These are phyloP conservation scores for Rhabdophis nuchalis DNA, from an alignment of 2,797 vertebrate genomes.

Conservation along the genomic window DNA sequence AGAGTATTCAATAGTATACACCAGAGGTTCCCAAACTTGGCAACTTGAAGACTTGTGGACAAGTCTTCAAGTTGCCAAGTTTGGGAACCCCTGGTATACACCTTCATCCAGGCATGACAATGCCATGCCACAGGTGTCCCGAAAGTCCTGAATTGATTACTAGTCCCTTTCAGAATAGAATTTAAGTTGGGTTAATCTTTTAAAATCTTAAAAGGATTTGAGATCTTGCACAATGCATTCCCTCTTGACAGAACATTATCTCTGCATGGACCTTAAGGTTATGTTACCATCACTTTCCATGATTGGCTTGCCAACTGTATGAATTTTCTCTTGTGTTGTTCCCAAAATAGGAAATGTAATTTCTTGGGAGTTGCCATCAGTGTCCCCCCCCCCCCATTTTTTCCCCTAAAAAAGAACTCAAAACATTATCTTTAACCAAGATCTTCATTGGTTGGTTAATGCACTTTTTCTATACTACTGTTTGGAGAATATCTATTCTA, in stretches of 20 bases:
- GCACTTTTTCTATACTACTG: background rate
- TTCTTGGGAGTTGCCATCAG: background rate
- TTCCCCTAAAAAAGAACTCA: background rate
- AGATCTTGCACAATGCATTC: background rate
- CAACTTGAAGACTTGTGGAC: too few relatives aligned
- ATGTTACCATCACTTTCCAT: background rate
- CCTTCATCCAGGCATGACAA: background rate
- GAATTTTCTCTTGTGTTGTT: background rate
- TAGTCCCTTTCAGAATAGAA: background rate
- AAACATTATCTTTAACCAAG: background rate
- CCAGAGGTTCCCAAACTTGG: too few relatives aligned
- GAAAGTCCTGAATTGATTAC: background rate
- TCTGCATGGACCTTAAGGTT: background rate
- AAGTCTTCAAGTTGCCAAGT: too few relatives aligned
- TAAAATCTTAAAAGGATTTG: background rate
- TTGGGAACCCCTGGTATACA: too few relatives aligned
- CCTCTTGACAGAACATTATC: background rate
- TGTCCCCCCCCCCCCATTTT: too few relatives aligned
- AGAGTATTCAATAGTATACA: background rate
- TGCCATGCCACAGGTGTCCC: background rate
- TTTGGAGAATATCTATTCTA: background rate
- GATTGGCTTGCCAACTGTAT: background rate
- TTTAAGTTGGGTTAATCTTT: background rate
- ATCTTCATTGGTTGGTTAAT: background rate
- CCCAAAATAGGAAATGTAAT: background rate